These are phyloP conservation scores for Muraenolepis orangiensis DNA, from an alignment of 2,797 vertebrate genomes.

Conservation along the genomic window DNA sequence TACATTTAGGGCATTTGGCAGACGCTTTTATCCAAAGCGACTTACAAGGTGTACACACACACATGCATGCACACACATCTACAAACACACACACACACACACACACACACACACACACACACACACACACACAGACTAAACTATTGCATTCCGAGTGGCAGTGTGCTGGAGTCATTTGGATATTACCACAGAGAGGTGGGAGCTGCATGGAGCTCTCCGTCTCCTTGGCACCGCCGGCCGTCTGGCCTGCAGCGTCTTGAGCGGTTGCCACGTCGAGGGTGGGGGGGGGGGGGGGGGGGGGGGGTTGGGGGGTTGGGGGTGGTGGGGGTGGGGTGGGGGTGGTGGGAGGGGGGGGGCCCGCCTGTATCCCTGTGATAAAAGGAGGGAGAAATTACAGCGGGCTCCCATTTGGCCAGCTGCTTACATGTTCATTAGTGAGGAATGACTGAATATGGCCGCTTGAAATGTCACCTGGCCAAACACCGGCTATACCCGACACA, in stretches of 20 bases:
- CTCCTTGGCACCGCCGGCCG: constrained; percentile 64
- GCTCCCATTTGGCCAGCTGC: constrained; percentile 50
- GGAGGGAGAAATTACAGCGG: constrained; percentile 59
- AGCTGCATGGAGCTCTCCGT: constrained; percentile 59
- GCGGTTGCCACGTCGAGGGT: constrained; percentile 61
- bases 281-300: no score
- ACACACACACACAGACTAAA: background rate
- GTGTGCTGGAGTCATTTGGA: constrained; percentile 51
- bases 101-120: constrained; percentile 1
- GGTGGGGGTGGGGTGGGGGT: no score
- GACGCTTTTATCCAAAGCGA: no score
- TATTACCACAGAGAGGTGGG: constrained; percentile 59
- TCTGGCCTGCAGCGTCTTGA: constrained; percentile 54
- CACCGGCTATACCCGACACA: no score
- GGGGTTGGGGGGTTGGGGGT: no score
- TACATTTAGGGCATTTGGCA: no score
- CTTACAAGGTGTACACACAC: no score
- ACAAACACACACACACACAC: background rate
- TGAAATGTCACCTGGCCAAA: constrained; percentile 71
- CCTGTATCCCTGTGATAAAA: constrained; percentile 74
- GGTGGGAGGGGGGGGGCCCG: no score
- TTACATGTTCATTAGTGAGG: constrained; percentile 69
- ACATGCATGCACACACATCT: background rate
- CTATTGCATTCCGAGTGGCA: constrained; percentile 14
- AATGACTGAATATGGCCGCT: constrained; percentile 60